Conservation (phyloP, 2,888 invertebrate genomes). For the Sicus ferrugineus region DNA sequence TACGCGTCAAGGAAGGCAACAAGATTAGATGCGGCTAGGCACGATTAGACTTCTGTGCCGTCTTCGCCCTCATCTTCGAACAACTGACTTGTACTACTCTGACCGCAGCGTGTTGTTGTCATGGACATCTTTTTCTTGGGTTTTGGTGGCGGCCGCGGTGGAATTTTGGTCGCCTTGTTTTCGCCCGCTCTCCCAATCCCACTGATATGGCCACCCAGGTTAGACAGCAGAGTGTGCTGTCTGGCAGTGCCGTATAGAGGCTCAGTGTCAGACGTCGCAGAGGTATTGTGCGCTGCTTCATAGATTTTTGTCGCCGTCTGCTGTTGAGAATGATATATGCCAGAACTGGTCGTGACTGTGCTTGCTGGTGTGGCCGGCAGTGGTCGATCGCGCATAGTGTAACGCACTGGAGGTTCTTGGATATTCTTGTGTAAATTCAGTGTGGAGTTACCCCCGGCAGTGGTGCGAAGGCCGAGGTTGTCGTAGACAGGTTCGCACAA, state of each 20-base stretch:
- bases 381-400: slow-evolving; percentile 72
- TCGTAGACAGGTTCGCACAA: slow-evolving; percentile 83
- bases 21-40: slow-evolving; percentile 39
- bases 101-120: slow-evolving; percentile 66
- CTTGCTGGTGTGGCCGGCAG: slow-evolving; percentile 71
- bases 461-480: slow-evolving; percentile 83
- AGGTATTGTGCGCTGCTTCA: slow-evolving; percentile 53
- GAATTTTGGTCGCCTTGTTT: slow-evolving; percentile 71
- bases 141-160: slow-evolving; percentile 83
- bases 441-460: slow-evolving; percentile 85
- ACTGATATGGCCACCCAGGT: slow-evolving; percentile 37
- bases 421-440: slow-evolving; percentile 77
- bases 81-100: slow-evolving; percentile 73
- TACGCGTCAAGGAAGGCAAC: slow-evolving; percentile 41
- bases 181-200: slow-evolving; percentile 62
- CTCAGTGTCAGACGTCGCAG: slow-evolving; percentile 56
- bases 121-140: slow-evolving; percentile 84
- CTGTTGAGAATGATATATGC: slow-evolving; percentile 34
- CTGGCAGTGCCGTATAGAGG: slow-evolving; percentile 58
- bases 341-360: slow-evolving; percentile 47
- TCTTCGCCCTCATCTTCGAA: slow-evolving; percentile 90
- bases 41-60: slow-evolving; percentile 80
- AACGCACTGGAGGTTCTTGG: slow-evolving; percentile 60
- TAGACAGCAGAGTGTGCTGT: slow-evolving; percentile 57
- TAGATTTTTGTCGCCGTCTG: slow-evolving; percentile 56